Base-by-base conservation (phyloP, 2,113 vertebrate genomes). In the Tetraodon nigroviridis region DNA sequence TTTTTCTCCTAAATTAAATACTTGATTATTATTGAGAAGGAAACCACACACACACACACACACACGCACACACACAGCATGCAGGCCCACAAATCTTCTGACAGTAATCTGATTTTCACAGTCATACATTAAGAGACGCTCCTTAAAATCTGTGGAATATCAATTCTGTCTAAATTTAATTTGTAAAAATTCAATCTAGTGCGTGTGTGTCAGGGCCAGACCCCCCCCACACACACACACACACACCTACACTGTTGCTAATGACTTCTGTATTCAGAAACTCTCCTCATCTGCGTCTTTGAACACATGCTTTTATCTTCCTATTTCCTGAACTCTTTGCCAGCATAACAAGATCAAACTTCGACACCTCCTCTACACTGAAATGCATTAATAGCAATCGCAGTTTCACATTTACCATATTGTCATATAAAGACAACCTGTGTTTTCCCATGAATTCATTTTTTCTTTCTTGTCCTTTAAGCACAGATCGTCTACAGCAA, bases 81-180 rank as follows among this genome's bases (percentile, higher is more conserved):
- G 17, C 46, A 8, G 17, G 18, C 46, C 16, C 46, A 27, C 24
- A 27, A 27, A 27, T 27, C 24, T 6, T 27, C 24, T 27, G 24
- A 27, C 24, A n/a, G 5, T 48, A 80, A 78, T 68, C 8, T 55
- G 69, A 81, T 80, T 80, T 71, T 15, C 22, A 8, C 22, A 11
- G 53, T 19, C 68, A 40, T 55, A 37, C 37, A 37, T 37, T 37
- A 37, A 16, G 44, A 46, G 17, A 46, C 2, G 16, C 6, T 16
- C 15, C 32, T 37, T 51, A 27, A 51, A 46, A 55, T 55, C 11
- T 50, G 49, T 62, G 44, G 40, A 58, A 63, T 61, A 71, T 74
- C 48, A 67, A 58, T 80, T 74, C 52, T 62, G 14, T 51, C 41
- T 22, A 55, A 62, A 69, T 78, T 16, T 51, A 44, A 67, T 74